Conservation (phyloP, 2,113 vertebrate genomes). For the Dicrurus megarhynchus region DNA sequence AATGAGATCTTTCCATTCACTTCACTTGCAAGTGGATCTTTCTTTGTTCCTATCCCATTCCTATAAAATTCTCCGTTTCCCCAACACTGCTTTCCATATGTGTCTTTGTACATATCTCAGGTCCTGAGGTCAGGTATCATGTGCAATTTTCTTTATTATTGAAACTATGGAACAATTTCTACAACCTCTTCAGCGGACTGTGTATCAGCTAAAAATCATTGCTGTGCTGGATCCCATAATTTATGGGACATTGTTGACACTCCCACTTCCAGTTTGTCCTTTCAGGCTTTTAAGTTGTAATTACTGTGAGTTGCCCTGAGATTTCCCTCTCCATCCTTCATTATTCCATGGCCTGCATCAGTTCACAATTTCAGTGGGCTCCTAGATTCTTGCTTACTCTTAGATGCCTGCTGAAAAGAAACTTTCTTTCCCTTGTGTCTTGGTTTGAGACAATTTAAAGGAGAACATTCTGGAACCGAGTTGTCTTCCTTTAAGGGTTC, state of each 20-base stretch:
- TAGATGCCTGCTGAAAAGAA: background rate
- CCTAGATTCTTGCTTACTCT: background rate
- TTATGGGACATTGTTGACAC: background rate
- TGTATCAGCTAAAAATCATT: background rate
- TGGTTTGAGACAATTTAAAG: background rate
- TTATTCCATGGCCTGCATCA: background rate
- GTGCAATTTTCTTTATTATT: background rate
- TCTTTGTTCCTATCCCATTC: background rate
- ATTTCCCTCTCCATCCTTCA: background rate
- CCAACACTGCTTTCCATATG: fast-evolving
- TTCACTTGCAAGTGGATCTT: background rate
- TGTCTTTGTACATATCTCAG: background rate
- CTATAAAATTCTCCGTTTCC: background rate
- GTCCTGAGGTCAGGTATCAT: background rate
- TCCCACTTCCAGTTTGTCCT: background rate
- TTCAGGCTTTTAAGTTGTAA: background rate
- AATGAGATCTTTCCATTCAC: background rate
- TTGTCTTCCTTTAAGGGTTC: background rate
- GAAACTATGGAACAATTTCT: background rate
- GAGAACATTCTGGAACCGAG: background rate
- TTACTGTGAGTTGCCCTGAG: background rate
- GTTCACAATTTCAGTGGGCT: background rate
- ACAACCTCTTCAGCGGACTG: background rate
- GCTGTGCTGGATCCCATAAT: background rate
- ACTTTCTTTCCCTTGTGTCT: background rate